Percentiles rank a stretch among this genome's conserved stretches.
phyloP scores from a whole-genome alignment of 2,113 vertebrate species.

The Herpailurus yagouaroundi region DNA sequence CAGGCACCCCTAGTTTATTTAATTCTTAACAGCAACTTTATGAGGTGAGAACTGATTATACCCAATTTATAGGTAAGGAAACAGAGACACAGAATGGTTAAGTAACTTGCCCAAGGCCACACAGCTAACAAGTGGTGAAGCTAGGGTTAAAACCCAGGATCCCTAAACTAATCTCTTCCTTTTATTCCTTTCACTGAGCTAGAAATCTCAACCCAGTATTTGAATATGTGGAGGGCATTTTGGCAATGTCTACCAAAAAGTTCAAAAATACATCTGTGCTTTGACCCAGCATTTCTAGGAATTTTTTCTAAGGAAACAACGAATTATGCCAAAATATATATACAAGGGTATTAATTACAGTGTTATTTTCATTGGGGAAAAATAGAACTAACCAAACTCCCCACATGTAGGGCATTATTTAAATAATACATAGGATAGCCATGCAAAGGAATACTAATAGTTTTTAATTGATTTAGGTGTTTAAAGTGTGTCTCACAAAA shows the following conservation, averaged over 20 bases:
- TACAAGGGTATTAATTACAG: background rate
- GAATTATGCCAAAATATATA: background rate
- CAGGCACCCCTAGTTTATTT: background rate
- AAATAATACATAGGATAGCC: background rate
- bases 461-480: background rate
- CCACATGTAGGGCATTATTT: background rate
- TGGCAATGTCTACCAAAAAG: background rate
- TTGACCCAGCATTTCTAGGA: background rate
- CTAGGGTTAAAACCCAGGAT: background rate
- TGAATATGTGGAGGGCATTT: background rate
- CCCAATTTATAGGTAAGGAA: background rate
- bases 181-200: background rate
- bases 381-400: background rate
- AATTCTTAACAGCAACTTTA: background rate
- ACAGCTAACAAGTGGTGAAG: background rate
- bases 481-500: background rate
- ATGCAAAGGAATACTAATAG: background rate
- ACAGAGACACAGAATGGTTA: background rate
- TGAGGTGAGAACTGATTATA: background rate
- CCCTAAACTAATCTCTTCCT: background rate
- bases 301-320: conserved; percentile 18
- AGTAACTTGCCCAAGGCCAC: background rate
- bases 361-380: background rate
- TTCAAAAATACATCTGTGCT: background rate
- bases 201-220: background rate